Percentiles rank a stretch among this genome's conserved stretches.
phyloP scores from a whole-genome alignment of 2,113 vertebrate species.

The Desmodus rotundus region DNA sequence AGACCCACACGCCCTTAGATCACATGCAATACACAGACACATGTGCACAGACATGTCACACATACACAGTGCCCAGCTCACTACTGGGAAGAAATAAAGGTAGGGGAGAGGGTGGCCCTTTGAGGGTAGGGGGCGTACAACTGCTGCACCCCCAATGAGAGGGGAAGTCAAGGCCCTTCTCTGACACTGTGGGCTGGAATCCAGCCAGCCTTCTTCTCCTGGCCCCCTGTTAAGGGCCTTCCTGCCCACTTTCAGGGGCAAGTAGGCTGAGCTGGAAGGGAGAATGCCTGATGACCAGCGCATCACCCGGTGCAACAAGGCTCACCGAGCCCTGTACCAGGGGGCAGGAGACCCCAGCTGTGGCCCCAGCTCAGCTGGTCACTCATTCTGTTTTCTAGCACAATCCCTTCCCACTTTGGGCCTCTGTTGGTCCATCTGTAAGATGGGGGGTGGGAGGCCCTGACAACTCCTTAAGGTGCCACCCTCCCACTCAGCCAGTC shows the following conservation, averaged over 20 bases:
- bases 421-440: background rate
- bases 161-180: background rate
- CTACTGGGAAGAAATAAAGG: background rate
- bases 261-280: background rate
- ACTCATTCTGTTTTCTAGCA: background rate
- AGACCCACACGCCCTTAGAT: background rate
- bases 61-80: background rate
- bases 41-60: background rate
- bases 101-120: background rate
- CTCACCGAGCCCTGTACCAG: background rate
- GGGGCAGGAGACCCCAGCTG: background rate
- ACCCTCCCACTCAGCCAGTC: background rate
- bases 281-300: background rate
- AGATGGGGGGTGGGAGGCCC: background rate
- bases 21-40: accelerated
- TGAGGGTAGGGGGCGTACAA: background rate
- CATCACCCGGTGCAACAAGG: background rate
- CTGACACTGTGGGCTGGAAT: background rate
- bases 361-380: background rate
- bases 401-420: background rate
- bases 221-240: background rate
- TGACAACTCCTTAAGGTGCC: background rate
- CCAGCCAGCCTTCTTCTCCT: background rate
- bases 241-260: background rate
- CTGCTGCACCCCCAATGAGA: background rate